Conservation (phyloP, 2,797 vertebrate genomes). For the Sebastes umbrosus region DNA sequence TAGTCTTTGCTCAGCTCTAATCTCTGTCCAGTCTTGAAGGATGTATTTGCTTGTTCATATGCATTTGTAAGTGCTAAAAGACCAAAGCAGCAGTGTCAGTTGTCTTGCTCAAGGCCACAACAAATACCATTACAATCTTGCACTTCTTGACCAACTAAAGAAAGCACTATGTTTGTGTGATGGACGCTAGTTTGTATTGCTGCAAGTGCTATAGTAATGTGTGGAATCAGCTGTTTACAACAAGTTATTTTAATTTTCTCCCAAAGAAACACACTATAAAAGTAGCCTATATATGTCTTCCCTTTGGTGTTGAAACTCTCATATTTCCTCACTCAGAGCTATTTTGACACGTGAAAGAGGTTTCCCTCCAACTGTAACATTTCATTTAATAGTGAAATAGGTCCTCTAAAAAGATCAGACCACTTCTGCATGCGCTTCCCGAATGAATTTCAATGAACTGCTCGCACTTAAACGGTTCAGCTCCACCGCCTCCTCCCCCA, state of each 20-base stretch:
- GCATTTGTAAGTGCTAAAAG: neutral
- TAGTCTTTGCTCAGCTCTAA: neutral
- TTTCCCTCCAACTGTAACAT: slow-evolving; percentile 35
- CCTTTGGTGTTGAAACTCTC: neutral
- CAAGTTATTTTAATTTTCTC: neutral
- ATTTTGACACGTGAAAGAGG: slow-evolving; percentile 2
- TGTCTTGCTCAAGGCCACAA: neutral
- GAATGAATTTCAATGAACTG: slow-evolving; percentile 71
- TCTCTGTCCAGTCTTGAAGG: neutral
- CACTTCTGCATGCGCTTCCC: slow-evolving; percentile 45
- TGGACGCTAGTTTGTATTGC: neutral
- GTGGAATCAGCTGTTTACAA: neutral
- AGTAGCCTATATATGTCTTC: neutral
- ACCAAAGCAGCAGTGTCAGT: neutral
- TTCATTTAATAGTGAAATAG: slow-evolving; percentile 51
- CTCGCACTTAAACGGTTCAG: slow-evolving; percentile 48
- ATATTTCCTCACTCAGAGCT: slow-evolving; percentile 6
- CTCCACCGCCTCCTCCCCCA: slow-evolving; percentile 31
- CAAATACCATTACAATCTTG: neutral
- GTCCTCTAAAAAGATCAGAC: slow-evolving; percentile 44
- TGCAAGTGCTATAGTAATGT: neutral
- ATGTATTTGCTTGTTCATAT: neutral
- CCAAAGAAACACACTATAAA: neutral
- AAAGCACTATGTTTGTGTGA: neutral
- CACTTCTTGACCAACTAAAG: neutral